These are phyloP conservation scores for Brachypodius melanocephalos DNA, from an alignment of 2,113 vertebrate species.

Conservation along the genomic window DNA sequence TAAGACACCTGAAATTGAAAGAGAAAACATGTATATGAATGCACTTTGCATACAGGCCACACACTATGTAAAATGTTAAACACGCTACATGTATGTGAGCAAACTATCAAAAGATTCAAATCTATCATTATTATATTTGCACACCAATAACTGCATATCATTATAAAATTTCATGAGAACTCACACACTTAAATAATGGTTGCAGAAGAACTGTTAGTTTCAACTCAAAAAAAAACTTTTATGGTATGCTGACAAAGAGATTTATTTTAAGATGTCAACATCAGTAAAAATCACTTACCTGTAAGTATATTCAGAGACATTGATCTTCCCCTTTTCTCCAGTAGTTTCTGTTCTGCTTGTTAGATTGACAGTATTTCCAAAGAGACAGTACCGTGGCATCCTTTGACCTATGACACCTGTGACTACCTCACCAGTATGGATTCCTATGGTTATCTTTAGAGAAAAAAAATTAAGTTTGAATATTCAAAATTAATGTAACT, in stretches of 20 bases:
- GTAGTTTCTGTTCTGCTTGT: constrained; percentile 98
- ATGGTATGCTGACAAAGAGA: not conserved
- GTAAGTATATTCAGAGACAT: constrained; percentile 95
- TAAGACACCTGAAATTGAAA: constrained; percentile 84
- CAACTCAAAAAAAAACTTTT: not conserved
- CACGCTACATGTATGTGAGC: not conserved
- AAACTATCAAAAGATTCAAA: not conserved
- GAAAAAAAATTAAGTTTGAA: not conserved
- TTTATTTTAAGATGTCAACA: not conserved
- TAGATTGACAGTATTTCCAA: constrained; percentile 97
- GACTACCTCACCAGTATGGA: constrained; percentile 97
- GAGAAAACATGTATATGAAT: not conserved
- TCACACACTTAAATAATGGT: not conserved
- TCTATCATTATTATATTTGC: not conserved
- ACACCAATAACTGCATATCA: not conserved
- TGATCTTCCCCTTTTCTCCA: constrained; percentile 94
- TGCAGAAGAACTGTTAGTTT: not conserved
- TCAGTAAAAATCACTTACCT: constrained; percentile 73
- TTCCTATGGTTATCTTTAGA: constrained; percentile 93
- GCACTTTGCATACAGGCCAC: not conserved
- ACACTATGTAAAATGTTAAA: not conserved
- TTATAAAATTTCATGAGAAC: not conserved
- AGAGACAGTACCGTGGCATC: constrained; percentile 98
- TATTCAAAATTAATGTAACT: not conserved
- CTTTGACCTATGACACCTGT: constrained; percentile 97